Conservation (phyloP, 2,888 invertebrate species). For the Tachina fera region DNA sequence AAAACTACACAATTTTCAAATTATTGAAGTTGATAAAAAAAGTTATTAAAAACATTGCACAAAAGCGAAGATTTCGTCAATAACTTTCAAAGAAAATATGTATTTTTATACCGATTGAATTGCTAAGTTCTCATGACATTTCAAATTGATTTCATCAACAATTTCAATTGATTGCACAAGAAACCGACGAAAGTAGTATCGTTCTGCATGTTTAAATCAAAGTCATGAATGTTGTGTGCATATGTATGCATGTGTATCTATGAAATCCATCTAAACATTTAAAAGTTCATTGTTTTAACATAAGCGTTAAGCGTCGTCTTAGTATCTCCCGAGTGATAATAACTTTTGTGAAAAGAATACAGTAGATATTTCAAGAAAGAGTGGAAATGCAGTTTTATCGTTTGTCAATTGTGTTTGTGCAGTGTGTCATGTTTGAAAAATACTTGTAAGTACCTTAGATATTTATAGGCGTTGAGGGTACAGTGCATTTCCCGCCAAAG, state of each 20-base stretch:
- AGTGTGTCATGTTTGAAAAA: no score
- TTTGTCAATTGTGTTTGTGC: no score
- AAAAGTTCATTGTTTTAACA: no score
- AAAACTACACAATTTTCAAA: neutral
- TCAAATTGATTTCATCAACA: constrained; percentile 64
- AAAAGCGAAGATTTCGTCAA: neutral
- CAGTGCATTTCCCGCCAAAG: no score
- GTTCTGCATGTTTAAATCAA: constrained; percentile 53
- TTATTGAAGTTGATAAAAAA: neutral
- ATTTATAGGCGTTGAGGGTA: no score
- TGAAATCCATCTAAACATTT: neutral
- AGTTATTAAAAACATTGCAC: neutral
- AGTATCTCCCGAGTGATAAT: no score
- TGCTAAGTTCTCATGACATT: constrained; percentile 63
- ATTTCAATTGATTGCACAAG: constrained; percentile 63
- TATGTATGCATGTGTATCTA: neutral
- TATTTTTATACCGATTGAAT: constrained; percentile 15
- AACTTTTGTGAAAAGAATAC: no score
- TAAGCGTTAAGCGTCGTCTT: no score
- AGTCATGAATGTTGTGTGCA: constrained; percentile 6
- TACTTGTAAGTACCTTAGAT: no score
- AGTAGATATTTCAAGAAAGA: no score
- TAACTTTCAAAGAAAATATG: constrained; percentile 16
- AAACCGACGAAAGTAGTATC: constrained; percentile 27
- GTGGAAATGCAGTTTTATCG: no score